A percentile compares a stretch with the other conserved stretches of the same genome.
phyloP scores from a whole-genome alignment of 2,888 invertebrate genomes.

The Pterobdella sp. region DNA sequence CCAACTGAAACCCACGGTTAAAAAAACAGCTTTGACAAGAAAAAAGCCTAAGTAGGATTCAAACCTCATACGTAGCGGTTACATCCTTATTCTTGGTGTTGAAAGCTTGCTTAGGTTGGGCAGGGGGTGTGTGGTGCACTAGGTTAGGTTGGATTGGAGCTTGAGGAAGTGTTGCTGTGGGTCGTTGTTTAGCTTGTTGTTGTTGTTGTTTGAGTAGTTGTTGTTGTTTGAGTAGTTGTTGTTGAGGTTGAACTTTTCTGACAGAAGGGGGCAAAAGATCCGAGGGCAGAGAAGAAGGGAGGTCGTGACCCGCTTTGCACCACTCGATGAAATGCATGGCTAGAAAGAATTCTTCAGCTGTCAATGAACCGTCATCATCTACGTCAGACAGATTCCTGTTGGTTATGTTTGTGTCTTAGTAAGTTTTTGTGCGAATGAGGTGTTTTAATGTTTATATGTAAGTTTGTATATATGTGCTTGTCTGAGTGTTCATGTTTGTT shows the following conservation, averaged over 20 bases:
- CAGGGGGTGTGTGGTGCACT: slow-evolving; percentile 25
- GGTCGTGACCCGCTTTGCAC: slow-evolving; percentile 70
- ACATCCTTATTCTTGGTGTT: not conserved
- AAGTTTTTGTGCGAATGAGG: not conserved
- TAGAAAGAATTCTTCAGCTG: slow-evolving; percentile 90
- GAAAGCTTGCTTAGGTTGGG: slow-evolving; percentile 25
- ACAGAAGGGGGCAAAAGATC: slow-evolving; percentile 84
- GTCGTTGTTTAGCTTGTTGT: no score
- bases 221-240: not conserved
- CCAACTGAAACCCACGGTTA: not conserved
- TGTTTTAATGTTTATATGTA: not conserved
- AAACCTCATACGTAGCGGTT: not conserved
- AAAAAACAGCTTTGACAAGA: not conserved
- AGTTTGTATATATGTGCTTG: no score
- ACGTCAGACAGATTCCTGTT: slow-evolving; percentile 76
- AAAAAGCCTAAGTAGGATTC: not conserved
- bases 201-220: not conserved
- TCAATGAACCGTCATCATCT: slow-evolving; percentile 84
- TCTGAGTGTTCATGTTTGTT: not conserved
- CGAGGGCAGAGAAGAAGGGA: slow-evolving; percentile 71
- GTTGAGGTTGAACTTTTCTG: slow-evolving; percentile 52
- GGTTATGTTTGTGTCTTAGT: not conserved
- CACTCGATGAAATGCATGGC: slow-evolving; percentile 91
- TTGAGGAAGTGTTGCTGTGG: not conserved
- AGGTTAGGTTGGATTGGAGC: slow-evolving; percentile 24